phyloP scores from a whole-genome alignment of 2,888 invertebrate species.

The Polydrusus tereticollis region DNA sequence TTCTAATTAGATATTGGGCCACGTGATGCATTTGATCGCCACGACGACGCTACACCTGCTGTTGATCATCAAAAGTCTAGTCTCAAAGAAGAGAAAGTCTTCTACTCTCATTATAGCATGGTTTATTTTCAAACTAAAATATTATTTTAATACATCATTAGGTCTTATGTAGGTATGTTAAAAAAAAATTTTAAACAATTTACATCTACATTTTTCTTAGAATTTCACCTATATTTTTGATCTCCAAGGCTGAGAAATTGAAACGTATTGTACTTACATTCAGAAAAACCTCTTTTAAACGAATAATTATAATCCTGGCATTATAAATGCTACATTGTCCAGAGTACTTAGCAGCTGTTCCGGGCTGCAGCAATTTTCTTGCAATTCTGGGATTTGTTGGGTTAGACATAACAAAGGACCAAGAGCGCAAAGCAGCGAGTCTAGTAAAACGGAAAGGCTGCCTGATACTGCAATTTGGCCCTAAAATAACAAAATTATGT shows the following conservation, averaged over 20 bases:
- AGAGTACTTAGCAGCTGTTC: conserved; percentile 74
- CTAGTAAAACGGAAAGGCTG: conserved; percentile 91
- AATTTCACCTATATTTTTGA: background rate
- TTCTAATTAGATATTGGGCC: no score
- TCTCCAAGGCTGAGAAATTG: background rate
- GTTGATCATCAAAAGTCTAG: no score
- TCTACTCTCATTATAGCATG: no score
- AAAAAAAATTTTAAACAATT: background rate
- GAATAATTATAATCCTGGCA: conserved; percentile 79
- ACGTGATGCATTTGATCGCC: no score
- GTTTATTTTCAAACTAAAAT: no score
- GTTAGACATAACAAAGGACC: conserved; percentile 90
- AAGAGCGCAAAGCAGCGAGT: conserved; percentile 91
- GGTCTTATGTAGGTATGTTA: no score
- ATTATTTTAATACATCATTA: no score
- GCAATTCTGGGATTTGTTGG: conserved; percentile 83
- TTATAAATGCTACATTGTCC: conserved; percentile 96
- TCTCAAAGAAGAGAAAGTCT: no score
- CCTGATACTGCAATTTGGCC: conserved; percentile 97
- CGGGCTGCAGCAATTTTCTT: conserved; percentile 73
- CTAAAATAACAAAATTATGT: conserved; percentile 68
- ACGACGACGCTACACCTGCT: no score
- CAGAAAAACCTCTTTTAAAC: background rate
- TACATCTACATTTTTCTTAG: background rate
- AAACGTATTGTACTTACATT: background rate